These are phyloP conservation scores for Acanthosepion esculentum DNA, from an alignment of 2,888 invertebrate genomes.

Conservation along the genomic window DNA sequence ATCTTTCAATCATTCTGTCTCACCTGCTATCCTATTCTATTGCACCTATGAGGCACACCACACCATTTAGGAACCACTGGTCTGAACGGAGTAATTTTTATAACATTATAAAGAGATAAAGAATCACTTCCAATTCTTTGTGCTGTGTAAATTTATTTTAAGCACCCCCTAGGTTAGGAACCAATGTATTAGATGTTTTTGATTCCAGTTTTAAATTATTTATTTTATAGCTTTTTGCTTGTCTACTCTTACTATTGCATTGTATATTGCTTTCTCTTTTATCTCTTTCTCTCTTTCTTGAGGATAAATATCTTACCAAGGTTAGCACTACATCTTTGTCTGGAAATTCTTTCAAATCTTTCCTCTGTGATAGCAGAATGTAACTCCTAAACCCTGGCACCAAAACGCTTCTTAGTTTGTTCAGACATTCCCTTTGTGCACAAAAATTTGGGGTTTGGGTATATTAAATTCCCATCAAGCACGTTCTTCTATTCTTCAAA, in stretches of 20 bases:
- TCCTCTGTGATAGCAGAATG: background rate
- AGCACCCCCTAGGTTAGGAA: background rate
- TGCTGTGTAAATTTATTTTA: too few species aligned
- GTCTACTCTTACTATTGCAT: background rate
- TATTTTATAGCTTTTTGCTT: constrained; percentile 14
- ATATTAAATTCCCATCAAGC: background rate
- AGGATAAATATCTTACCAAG: constrained; percentile 13
- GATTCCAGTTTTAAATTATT: background rate
- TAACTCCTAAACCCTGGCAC: background rate
- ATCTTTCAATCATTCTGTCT: too few species aligned
- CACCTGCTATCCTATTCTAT: too few species aligned
- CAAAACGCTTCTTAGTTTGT: background rate
- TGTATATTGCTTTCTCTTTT: background rate
- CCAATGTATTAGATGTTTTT: background rate
- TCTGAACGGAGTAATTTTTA: too few species aligned
- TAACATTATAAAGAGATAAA: too few species aligned
- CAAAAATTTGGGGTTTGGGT: background rate
- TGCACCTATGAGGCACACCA: too few species aligned
- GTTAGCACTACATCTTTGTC: background rate
- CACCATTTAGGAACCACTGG: too few species aligned
- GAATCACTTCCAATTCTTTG: too few species aligned
- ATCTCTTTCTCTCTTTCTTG: background rate
- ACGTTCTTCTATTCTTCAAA: background rate
- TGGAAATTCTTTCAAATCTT: background rate
- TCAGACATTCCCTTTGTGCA: background rate